Conservation (phyloP, 2,888 invertebrate genomes). For the Portevinia maculata region DNA sequence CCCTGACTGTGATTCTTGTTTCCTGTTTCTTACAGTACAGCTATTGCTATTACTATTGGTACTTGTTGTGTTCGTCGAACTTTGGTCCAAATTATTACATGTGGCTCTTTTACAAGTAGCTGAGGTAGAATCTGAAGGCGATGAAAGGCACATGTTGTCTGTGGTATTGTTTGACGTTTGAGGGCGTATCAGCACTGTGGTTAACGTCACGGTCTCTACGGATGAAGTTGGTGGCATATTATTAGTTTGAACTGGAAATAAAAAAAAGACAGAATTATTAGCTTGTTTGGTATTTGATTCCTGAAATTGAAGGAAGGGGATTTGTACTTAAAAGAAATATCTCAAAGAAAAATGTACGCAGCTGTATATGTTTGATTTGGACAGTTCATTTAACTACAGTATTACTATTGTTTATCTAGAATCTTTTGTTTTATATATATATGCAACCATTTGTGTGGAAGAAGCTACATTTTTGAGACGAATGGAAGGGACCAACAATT, state of each 20-base stretch:
- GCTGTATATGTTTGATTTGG: too few species aligned
- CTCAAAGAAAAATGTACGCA: too few species aligned
- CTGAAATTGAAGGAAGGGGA: too few species aligned
- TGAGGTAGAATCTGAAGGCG: constrained; percentile 50
- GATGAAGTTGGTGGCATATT: constrained; percentile 70
- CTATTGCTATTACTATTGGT: constrained; percentile 14
- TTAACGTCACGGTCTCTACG: constrained; percentile 42
- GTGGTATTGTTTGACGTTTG: constrained; percentile 26
- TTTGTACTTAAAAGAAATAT: too few species aligned
- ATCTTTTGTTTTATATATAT: too few species aligned
- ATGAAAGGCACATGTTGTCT: constrained; percentile 68
- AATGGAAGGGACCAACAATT: too few species aligned
- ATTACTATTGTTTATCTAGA: too few species aligned
- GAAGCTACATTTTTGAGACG: too few species aligned
- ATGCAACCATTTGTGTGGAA: too few species aligned
- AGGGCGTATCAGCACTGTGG: constrained; percentile 34
- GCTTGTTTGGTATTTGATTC: too few species aligned
- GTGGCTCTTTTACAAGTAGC: constrained; percentile 28
- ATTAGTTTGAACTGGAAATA: constrained; percentile 40
- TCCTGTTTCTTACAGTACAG: constrained; percentile 50
- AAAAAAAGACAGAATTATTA: neutral
- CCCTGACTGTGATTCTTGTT: constrained; percentile 44
- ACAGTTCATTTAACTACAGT: too few species aligned
- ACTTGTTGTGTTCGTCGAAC: constrained; percentile 23
- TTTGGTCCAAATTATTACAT: constrained; percentile 49